Conservation (phyloP, 2,113 vertebrate species). For the Passer montanus region DNA sequence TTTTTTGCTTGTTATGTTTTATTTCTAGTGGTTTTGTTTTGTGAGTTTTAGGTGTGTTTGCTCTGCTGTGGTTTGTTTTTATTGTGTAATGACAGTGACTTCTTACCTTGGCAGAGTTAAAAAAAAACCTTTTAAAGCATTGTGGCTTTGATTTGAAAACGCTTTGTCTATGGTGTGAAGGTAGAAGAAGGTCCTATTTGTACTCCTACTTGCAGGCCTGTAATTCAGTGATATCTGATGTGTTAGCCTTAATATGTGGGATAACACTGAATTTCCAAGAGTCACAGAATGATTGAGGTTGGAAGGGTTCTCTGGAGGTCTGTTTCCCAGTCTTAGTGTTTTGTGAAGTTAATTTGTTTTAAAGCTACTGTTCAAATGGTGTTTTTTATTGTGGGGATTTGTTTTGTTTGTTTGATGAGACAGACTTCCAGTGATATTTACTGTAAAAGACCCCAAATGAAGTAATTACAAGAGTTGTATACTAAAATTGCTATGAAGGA, state of each 20-base stretch:
- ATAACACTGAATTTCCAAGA: not conserved
- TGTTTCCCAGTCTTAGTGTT: not conserved
- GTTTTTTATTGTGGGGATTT: not conserved
- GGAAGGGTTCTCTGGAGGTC: not conserved
- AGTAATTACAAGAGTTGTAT: not conserved
- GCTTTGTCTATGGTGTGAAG: not conserved
- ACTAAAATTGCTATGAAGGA: not conserved
- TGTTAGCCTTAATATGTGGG: not conserved
- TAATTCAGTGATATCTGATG: not conserved
- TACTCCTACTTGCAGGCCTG: not conserved
- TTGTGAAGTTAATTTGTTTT: not conserved
- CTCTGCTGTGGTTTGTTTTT: not conserved
- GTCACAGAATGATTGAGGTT: not conserved
- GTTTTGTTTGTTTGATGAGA: not conserved
- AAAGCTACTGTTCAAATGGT: not conserved
- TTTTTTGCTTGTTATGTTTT: not conserved
- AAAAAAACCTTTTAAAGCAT: not conserved
- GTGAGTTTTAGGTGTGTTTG: not conserved
- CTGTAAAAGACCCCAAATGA: fast-evolving
- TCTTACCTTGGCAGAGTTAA: not conserved
- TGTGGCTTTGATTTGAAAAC: not conserved
- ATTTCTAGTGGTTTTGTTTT: not conserved
- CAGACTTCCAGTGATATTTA: not conserved
- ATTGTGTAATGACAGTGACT: not conserved
- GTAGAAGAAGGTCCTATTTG: not conserved